Base-by-base conservation (phyloP, 1,140 invertebrate species). In the Drosophila sturtevanti region DNA sequence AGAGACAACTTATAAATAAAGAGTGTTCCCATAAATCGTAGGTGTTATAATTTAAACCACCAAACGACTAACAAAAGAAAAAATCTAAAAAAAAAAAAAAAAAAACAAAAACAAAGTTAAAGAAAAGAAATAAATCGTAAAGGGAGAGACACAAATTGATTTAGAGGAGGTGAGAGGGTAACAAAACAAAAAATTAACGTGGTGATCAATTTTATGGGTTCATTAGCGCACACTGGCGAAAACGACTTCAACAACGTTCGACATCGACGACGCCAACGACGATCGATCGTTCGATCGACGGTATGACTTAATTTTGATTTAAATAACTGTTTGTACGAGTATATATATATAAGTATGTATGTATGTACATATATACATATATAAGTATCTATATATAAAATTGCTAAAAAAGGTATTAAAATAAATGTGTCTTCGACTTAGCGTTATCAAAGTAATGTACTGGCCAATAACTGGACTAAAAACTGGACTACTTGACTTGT, bases 161-260 rank as follows among this genome's bases (percentile, higher is more conserved):
- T 31, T 31, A 12, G 24, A 44, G 59, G n/a, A 44, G 24, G 5
- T 12, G 27, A 7, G 12, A 35, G 55, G 54, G 27, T 16, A 71
- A 65, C 35, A 44, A 68, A 62, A 12, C 12, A 24, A 31, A 63
- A 81, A 87, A 87, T 87, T 87, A 87, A 77, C 84, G 79, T 77
- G 72, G 84, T 84, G 84, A 87, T 87, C 84, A 87, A 87, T 87
- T 87, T 87, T 87, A 87, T 87, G 84, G 76, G 84, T 87, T 89
- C 84, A 87, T 89, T 87, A 87, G 76, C 84, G 59, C 54, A 22
- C 44, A 48, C 63, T 71, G 67, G 63, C 66, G 48, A 81, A 77
- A 71, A 55, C 67, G 56, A 78, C 74, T 58, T 62, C 35, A 66
- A 60, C 65, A 55, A 62, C 62, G 56, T 59, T 59, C 14, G 66